These are phyloP conservation scores for Cyphomyrus discorhynchus DNA, from an alignment of 2,113 vertebrate genomes.

Conservation along the genomic window DNA sequence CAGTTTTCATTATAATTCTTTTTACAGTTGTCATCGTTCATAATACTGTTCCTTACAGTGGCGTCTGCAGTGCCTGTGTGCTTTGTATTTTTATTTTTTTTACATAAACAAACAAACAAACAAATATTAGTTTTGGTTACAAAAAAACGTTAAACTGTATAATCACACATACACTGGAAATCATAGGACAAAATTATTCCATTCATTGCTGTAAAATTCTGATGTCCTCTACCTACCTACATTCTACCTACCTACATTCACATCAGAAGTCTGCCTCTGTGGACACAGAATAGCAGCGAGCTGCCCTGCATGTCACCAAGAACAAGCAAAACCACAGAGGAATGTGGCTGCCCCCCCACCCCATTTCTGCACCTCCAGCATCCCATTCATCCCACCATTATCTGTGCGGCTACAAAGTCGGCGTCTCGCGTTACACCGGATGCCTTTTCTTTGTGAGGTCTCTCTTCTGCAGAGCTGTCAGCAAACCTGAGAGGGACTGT, in stretches of 20 bases:
- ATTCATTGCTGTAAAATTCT: background rate
- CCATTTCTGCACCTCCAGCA: conserved; percentile 18
- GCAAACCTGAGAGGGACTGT: background rate
- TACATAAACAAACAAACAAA: background rate
- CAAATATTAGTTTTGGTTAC: background rate
- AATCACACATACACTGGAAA: background rate
- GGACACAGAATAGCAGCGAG: conserved; percentile 3
- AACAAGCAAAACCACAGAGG: conserved; percentile 19
- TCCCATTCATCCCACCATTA: conserved; percentile 31
- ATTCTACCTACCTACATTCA: background rate
- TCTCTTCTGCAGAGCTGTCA: background rate
- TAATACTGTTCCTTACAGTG: background rate
- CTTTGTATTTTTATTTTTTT: background rate
- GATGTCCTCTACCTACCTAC: background rate
- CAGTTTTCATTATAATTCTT: background rate
- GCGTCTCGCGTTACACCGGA: background rate
- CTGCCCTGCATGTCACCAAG: conserved; percentile 5
- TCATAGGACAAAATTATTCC: background rate
- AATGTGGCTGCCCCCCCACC: background rate
- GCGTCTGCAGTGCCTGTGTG: background rate
- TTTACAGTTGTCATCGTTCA: background rate
- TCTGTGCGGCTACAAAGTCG: conserved; percentile 12
- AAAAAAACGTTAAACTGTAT: background rate
- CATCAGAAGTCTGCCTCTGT: conserved; percentile 16
- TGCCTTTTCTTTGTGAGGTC: background rate